Base-by-base conservation (phyloP, 2,797 vertebrate species). In the Mormyrus hasselquistii region DNA sequence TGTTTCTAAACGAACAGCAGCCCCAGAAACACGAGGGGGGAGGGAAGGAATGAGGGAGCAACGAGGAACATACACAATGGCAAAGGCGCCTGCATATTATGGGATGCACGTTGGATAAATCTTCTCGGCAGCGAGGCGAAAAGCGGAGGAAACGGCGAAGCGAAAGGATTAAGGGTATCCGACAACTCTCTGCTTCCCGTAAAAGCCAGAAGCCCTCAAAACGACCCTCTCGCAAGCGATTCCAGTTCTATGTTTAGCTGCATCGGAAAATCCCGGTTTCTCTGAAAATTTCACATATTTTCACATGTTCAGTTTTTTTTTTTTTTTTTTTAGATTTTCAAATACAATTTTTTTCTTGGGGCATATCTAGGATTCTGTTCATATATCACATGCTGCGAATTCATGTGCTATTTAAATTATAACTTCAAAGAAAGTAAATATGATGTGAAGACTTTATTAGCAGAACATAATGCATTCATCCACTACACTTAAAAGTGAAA, bases 401-500 rank as follows among this genome's bases (percentile, higher is more conserved):
- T 59, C 41, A 57, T 93, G 90, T 86, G 94, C 92, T 92, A 94
- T 76, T 91, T 91, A 91, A 92, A 90, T 89, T 73, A 91, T 47
- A 79, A 90, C 92, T 92, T 92, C 93, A 93, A 93, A 93, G 93
- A 94, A 90, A 93, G 91, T 93, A 90, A 94, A 91, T 93, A 91
- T 93, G 91, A 93, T 92, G 93, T 94, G 93, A 93, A 93, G 94
- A 93, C 93, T 93, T 95, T 94, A 95, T 93, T 93, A 93, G 93
- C 93, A 94, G 94, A 94, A 94, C 94, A 94, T 93, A 92, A 95
- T 94, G 93, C 89, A 90, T 93, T 94, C 91, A 92, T 95, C 94
- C 93, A 96, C 95, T 94, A 94, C 93, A 94, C 93, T 92, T 90
- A 91, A 92, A 94, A 93, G 93, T 94, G 93, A 92, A 95, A 96